Percentiles rank a stretch among this genome's conserved stretches.
Evolutionary conservation across 1,140 invertebrate genomes (phyloP).

Genomic region (Ganaspis sp.): DNA sequence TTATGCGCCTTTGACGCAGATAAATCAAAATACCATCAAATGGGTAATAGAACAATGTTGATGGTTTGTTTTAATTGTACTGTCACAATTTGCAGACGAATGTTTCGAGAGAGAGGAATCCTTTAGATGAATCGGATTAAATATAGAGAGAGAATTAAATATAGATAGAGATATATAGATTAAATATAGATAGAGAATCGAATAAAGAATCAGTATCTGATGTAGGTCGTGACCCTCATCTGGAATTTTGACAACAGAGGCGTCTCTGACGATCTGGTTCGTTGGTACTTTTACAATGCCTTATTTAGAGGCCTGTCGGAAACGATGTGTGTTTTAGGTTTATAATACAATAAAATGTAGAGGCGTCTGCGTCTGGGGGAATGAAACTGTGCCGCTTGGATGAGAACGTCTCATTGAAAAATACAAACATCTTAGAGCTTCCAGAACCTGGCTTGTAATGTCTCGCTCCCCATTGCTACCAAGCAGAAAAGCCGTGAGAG

Average conservation of each 20-base stretch:
- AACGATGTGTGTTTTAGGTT: neutral
- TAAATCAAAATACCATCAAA: too few species aligned
- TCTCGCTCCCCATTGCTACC: neutral
- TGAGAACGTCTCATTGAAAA: neutral
- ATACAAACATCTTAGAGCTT: slow-evolving; percentile 26
- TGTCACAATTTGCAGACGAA: too few species aligned
- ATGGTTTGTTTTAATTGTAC: too few species aligned
- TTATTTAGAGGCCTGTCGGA: neutral
- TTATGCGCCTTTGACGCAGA: too few species aligned
- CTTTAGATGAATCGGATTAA: too few species aligned
- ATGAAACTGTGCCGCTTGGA: neutral
- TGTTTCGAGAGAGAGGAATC: too few species aligned
- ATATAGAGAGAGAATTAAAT: too few species aligned
- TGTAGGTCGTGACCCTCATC: slow-evolving; percentile 3
- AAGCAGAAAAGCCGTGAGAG: neutral
- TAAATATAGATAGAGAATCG: too few species aligned
- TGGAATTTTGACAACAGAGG: neutral
- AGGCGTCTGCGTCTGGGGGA: neutral
- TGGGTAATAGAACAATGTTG: too few species aligned
- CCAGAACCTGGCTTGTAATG: neutral
- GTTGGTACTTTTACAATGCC: neutral
- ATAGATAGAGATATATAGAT: too few species aligned
- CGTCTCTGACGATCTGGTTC: neutral
- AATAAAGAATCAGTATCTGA: neutral
- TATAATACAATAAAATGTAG: neutral